Evolutionary conservation across 2,888 invertebrate species (phyloP).

Genomic region (Drosophila conformis): DNA sequence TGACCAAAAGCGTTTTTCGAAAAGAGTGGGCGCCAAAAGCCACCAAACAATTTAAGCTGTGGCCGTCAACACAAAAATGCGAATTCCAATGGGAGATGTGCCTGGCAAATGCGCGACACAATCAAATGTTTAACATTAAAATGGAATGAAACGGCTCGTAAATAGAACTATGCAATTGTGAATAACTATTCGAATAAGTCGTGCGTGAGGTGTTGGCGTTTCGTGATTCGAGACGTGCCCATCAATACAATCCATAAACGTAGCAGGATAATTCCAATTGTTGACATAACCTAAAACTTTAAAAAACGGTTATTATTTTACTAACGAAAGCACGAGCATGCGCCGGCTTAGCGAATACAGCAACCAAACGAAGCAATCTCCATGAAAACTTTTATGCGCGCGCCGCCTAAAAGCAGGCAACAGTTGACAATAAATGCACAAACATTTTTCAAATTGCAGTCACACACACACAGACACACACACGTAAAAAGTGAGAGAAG

Average conservation of each 20-base stretch:
- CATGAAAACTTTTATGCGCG: conserved; percentile 6
- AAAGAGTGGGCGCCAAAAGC: conserved; percentile 48
- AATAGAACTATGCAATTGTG: not conserved
- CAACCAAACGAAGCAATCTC: conserved; percentile 13
- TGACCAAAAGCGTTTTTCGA: conserved; percentile 68
- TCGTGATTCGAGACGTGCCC: not conserved
- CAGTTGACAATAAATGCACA: not conserved
- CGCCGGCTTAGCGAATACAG: conserved; percentile 21
- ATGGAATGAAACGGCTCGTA: not conserved
- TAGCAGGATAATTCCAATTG: not conserved
- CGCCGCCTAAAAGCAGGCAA: conserved; percentile 41
- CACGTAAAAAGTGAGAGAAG: not conserved
- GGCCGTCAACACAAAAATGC: conserved; percentile 3
- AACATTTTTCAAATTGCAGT: conserved; percentile 39
- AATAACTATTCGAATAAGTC: not conserved
- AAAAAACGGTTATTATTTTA: conserved; percentile 4
- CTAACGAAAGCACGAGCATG: conserved; percentile 3
- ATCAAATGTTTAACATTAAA: not conserved
- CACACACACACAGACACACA: conserved; percentile 1
- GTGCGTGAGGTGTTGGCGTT: not conserved
- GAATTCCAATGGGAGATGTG: conserved; percentile 22
- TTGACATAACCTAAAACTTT: conserved; percentile 13
- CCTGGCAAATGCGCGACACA: not conserved
- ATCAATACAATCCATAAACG: not conserved
- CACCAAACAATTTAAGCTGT: conserved; percentile 25